Evolutionary conservation across 2,888 invertebrate genomes (phyloP), one percentile per base, ranked within the genome.

Genomic region (Melangyna quadrimaculata): DNA sequence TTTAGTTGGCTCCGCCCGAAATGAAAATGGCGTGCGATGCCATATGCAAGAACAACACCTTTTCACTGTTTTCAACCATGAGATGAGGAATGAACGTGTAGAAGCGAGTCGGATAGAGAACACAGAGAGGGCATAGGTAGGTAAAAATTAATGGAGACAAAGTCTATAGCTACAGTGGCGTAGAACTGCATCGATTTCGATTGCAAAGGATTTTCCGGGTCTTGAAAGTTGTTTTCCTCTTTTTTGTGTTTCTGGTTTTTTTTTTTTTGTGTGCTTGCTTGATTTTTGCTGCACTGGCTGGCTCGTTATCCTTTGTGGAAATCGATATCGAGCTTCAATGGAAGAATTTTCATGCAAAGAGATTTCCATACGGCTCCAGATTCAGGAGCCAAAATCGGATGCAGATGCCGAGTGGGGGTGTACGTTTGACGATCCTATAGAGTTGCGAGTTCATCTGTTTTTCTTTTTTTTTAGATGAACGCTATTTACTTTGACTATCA

Each of bases 21-120:
- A 90, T 88, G 89, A 91, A 91, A 91, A 91, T 91, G 91, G 91
- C 91, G 91, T 90, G 89, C 89, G 89, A 22, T 67, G 71, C 48
- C 48, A 37, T 59, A 59, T 83, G 71, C 43, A 67, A 27, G 24
- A n/a, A 22, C 3, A 59, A 59, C 14, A 19, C 40, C 45, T 22
- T 17, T 22, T 17, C 1, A 19, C 37, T 65, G 22, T 24, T 59
- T 10, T 22, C 24, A 29, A 17, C 6, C 2, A 22, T 32, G 2
- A 24, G 10, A 3, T 2, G 6, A n/a, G n/a, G 1, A 22, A 0
- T 6, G n/a, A 24, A 24, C n/a, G n/a, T 6, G 51, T 24, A 24
- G 24, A 35, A 81, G 32, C 35, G 81, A 77, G 75, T 7, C 8
- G 8, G 71, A 32, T 59, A 72, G 43, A 45, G 45, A 63, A 32